Evolutionary conservation across 2,113 vertebrate genomes (phyloP).

Genomic region (Anolis sagrei): DNA sequence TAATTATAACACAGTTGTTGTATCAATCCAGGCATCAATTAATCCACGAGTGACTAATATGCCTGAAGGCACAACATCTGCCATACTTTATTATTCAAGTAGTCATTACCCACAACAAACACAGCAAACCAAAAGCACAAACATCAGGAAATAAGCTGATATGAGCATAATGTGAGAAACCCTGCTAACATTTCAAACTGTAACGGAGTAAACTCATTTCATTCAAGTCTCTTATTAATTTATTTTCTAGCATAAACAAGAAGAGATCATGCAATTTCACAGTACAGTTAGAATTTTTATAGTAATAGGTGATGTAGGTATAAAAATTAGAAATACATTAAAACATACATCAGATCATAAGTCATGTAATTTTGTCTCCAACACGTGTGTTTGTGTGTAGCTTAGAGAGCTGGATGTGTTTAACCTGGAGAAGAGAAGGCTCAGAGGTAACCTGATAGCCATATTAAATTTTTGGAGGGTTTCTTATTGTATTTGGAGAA

Average conservation of each 20-base stretch:
- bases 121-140: neutral
- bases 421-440: too few species aligned
- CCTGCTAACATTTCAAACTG: neutral
- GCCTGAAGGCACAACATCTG: neutral
- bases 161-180: neutral
- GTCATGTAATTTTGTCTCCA: too few species aligned
- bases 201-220: neutral
- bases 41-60: neutral
- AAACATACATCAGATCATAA: too few species aligned
- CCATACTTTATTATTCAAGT: constrained; percentile 5
- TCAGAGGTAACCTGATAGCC: too few species aligned
- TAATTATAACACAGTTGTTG: neutral
- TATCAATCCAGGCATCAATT: neutral
- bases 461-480: too few species aligned
- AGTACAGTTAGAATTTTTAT: neutral
- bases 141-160: neutral
- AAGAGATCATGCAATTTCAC: too few species aligned
- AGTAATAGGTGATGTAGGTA: neutral
- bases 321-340: too few species aligned
- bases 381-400: too few species aligned
- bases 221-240: neutral
- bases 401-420: too few species aligned
- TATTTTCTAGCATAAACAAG: neutral
- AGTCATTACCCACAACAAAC: neutral
- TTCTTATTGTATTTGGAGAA: too few species aligned